Conservation (phyloP, 2,113 vertebrate genomes). For the Crotalus tigris region DNA sequence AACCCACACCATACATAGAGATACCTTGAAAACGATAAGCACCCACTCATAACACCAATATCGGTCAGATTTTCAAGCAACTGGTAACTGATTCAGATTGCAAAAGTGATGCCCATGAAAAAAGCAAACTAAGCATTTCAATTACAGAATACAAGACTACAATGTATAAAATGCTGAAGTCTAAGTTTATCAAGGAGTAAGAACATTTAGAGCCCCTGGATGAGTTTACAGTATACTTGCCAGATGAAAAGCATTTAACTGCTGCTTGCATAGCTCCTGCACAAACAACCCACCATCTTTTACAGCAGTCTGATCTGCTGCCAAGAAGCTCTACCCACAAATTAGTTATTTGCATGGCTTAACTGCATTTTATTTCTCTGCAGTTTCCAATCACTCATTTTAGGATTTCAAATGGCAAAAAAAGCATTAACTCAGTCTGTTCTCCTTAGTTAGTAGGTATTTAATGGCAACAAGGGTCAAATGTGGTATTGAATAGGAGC, state of each 20-base stretch:
- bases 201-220: background rate
- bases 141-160: background rate
- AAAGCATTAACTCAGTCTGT: background rate
- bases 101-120: background rate
- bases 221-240: background rate
- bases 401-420: background rate
- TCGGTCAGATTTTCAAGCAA: slow-evolving; percentile 5
- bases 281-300: background rate
- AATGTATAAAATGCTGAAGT: background rate
- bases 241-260: background rate
- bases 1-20: slow-evolving; percentile 11
- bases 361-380: background rate
- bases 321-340: background rate
- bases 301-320: background rate
- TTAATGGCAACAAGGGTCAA: background rate
- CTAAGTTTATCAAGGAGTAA: background rate
- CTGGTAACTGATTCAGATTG: slow-evolving; percentile 12
- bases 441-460: background rate
- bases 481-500: background rate
- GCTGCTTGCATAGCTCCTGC: background rate
- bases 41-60: slow-evolving; percentile 11
- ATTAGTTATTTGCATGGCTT: background rate
- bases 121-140: background rate
- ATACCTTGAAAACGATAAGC: slow-evolving; percentile 5
- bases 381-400: background rate